Conservation (phyloP, 2,797 vertebrate genomes). For the Bradypodion ventrale region DNA sequence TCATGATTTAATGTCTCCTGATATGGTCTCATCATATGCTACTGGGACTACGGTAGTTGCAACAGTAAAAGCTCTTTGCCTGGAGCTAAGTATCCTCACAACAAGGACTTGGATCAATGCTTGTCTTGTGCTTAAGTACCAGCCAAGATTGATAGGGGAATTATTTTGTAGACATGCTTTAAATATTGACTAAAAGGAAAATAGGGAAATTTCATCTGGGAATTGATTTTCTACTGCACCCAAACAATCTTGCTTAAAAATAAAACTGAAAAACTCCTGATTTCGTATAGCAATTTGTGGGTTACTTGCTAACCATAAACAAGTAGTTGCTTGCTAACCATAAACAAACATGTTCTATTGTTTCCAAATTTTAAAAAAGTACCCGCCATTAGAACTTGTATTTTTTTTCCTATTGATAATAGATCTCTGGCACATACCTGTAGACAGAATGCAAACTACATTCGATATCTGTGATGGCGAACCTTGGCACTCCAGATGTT, state of each 20-base stretch:
- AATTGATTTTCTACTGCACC: background rate
- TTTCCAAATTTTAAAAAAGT: constrained; percentile 3
- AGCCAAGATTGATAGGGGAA: background rate
- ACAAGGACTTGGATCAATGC: constrained; percentile 4
- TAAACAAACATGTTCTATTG: background rate
- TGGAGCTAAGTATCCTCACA: background rate
- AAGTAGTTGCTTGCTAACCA: fast-evolving
- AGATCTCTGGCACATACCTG: background rate
- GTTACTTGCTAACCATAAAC: background rate
- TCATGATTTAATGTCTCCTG: constrained; percentile 23
- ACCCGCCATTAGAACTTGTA: background rate
- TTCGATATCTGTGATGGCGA: too few species aligned
- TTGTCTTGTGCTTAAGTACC: background rate
- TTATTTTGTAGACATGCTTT: constrained; percentile 9
- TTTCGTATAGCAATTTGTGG: background rate
- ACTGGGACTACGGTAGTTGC: background rate
- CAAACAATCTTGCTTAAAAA: constrained; percentile 1
- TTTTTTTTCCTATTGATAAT: background rate
- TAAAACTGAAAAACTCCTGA: background rate
- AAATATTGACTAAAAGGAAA: constrained; percentile 26
- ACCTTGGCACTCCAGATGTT: too few species aligned
- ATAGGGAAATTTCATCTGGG: background rate
- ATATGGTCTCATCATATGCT: background rate
- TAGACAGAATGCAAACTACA: background rate
- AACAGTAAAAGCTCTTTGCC: constrained; percentile 3